phyloP scores from a whole-genome alignment of 2,113 vertebrate genomes.

The Romanogobio albipinnatus region DNA sequence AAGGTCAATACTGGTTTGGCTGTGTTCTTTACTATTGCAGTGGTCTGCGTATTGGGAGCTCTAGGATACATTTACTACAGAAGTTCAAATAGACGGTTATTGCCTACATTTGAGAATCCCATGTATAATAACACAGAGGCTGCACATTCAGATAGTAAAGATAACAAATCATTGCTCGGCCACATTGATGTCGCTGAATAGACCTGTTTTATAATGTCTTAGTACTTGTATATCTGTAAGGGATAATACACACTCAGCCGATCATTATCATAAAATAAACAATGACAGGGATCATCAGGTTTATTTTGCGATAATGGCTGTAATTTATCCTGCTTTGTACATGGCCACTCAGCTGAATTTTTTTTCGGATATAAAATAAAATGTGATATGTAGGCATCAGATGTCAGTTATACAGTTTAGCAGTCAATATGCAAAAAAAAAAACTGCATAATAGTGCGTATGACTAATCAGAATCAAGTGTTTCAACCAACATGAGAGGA shows the following conservation, averaged over 20 bases:
- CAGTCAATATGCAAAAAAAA: background rate
- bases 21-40: conserved; percentile 66
- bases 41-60: conserved; percentile 63
- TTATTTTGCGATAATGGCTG: background rate
- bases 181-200: conserved; percentile 60
- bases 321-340: background rate
- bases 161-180: conserved; percentile 78
- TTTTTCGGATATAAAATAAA: background rate
- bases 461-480: background rate
- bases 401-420: background rate
- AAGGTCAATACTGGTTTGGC: conserved; percentile 37
- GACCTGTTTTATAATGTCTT: background rate
- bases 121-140: conserved; percentile 77
- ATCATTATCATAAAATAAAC: background rate
- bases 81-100: conserved; percentile 55
- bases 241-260: background rate
- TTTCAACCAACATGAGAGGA: too few species aligned
- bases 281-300: background rate
- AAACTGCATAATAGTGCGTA: background rate
- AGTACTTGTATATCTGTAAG: conserved; percentile 1
- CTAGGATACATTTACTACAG: conserved; percentile 77
- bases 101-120: conserved; percentile 80
- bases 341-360: background rate
- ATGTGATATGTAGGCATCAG: background rate
- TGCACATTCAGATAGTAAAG: conserved; percentile 61